A percentile compares a stretch with the other conserved stretches of the same genome.
Conservation (phyloP, 2,113 vertebrate species). For the Elgaria multicarinata region DNA sequence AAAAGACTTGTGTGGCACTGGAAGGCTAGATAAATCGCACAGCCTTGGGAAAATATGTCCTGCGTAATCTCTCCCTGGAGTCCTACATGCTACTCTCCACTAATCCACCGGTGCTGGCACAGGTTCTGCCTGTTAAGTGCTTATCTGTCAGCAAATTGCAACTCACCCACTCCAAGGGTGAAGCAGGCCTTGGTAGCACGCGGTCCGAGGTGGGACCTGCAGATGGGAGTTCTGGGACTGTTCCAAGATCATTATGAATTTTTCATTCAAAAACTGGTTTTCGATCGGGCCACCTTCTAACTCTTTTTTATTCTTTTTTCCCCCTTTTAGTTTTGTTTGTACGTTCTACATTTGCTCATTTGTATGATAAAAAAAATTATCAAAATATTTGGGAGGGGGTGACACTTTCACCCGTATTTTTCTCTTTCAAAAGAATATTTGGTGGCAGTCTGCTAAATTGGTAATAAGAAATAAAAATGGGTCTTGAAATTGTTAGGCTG, state of each 20-base stretch:
- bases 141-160: slow-evolving; percentile 60
- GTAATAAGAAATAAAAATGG: background rate
- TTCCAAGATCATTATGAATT: slow-evolving; percentile 64
- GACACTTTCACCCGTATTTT: background rate
- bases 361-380: slow-evolving; percentile 16
- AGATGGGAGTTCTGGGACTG: slow-evolving; percentile 64
- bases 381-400: background rate
- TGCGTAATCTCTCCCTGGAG: slow-evolving; percentile 60
- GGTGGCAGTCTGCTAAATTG: background rate
- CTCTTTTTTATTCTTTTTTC: slow-evolving; percentile 17
- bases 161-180: slow-evolving; percentile 41
- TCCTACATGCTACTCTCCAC: slow-evolving; percentile 56
- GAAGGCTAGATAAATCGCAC: slow-evolving; percentile 61
- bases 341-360: background rate
- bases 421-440: background rate
- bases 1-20: slow-evolving; percentile 60
- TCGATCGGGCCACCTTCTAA: background rate
- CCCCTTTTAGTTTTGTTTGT: slow-evolving; percentile 9
- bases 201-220: slow-evolving; percentile 51
- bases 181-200: slow-evolving; percentile 53
- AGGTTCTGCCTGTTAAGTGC: slow-evolving; percentile 51
- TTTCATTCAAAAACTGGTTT: slow-evolving; percentile 47
- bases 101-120: slow-evolving; percentile 58
- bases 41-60: slow-evolving; percentile 49
- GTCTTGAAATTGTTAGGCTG: background rate